Percentiles rank a stretch among this genome's conserved stretches.
Evolutionary conservation across 2,797 vertebrate genomes (phyloP).

Genomic region (Phataginus tricuspis): DNA sequence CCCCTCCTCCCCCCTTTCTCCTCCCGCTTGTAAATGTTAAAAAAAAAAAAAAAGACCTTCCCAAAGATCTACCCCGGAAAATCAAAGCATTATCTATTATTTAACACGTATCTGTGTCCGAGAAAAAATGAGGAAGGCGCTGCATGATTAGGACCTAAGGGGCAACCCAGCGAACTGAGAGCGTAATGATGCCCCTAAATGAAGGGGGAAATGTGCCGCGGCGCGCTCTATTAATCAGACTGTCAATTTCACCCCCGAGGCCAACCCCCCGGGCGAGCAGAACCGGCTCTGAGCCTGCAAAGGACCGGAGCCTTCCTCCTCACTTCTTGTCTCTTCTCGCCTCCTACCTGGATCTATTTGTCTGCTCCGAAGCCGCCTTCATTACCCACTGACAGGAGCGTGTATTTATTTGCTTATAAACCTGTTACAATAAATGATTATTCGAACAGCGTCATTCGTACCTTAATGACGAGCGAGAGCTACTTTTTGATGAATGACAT

Average conservation of each 20-base stretch:
- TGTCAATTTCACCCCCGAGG: conserved; percentile 99
- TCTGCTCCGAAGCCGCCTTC: conserved; percentile 99
- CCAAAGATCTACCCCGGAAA: conserved; percentile 74
- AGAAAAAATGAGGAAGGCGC: conserved; percentile 87
- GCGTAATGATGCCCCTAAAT: conserved; percentile 99
- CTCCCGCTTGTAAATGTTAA: conserved; percentile 74
- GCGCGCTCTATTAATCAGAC: conserved; percentile 99
- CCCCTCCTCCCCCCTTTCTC: conserved; percentile 58
- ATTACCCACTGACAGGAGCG: conserved; percentile 98
- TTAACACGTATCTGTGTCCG: conserved; percentile 85
- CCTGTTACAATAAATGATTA: conserved; percentile 99
- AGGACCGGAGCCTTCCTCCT: conserved; percentile 93
- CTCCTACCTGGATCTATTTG: conserved; percentile 99
- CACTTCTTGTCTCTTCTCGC: conserved; percentile 92
- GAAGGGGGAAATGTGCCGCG: conserved; percentile 99
- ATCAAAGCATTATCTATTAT: conserved; percentile 84
- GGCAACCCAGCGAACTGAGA: conserved; percentile 99
- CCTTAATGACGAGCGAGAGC: conserved; percentile 97
- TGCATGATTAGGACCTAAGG: conserved; percentile 90
- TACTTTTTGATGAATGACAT: conserved; percentile 99
- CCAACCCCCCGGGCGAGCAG: conserved; percentile 97
- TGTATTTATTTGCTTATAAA: conserved; percentile 99
- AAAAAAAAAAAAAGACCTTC: conserved; percentile 58
- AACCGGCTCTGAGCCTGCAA: conserved; percentile 93
- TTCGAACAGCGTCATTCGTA: conserved; percentile 98